A percentile compares a stretch with the other conserved stretches of the same genome.
Conservation (phyloP, 2,113 vertebrate genomes). For the Megalops atlanticus region DNA sequence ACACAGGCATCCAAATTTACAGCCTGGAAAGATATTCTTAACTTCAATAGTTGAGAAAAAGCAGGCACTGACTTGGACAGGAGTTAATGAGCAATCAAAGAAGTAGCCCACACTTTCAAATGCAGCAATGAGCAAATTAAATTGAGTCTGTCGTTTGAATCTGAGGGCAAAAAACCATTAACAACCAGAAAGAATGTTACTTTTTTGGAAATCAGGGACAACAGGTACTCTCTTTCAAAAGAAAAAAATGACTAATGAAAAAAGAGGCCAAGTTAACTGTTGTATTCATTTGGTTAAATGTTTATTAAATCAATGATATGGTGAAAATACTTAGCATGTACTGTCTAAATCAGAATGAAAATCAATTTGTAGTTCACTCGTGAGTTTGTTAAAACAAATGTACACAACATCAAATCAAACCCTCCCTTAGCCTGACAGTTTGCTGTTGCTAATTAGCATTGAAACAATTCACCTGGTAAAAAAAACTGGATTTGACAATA, state of each 20-base stretch:
- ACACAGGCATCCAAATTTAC: constrained; percentile 70
- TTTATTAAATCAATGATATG: constrained; percentile 64
- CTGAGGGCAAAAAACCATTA: no score
- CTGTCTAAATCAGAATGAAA: constrained; percentile 64
- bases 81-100: constrained; percentile 3
- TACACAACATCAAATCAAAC: constrained; percentile 64
- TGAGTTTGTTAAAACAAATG: constrained; percentile 69
- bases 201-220: no score
- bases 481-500: constrained; percentile 36
- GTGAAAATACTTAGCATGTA: constrained; percentile 43
- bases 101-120: background rate
- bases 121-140: background rate
- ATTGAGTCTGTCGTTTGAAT: no score
- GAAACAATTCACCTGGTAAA: constrained; percentile 62
- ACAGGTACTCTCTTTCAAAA: no score
- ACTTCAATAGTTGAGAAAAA: constrained; percentile 65
- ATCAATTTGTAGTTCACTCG: constrained; percentile 62
- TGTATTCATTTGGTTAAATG: constrained; percentile 63
- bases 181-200: no score
- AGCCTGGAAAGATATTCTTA: constrained; percentile 64
- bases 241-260: constrained; percentile 40
- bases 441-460: constrained; percentile 63
- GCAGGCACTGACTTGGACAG: constrained; percentile 40
- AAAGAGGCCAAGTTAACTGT: constrained; percentile 47
- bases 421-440: constrained; percentile 57